Base-by-base conservation (phyloP, 2,113 vertebrate species). In the Mola mola region DNA sequence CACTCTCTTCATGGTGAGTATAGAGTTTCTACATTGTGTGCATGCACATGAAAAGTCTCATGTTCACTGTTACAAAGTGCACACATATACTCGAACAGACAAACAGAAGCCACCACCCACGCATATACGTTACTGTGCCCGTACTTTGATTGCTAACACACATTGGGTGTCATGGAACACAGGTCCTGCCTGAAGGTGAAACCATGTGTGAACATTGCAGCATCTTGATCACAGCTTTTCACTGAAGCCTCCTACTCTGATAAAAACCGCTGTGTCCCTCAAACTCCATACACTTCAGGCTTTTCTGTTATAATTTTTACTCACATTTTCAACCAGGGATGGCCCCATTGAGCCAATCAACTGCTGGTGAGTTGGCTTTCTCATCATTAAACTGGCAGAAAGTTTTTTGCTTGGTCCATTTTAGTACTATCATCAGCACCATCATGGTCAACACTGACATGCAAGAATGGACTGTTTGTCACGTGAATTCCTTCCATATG, bases 1-100 rank as follows among this genome's bases (percentile, higher is more conserved):
- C 58, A 90, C 76, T 19, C 90, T 96, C 0, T 99, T 98, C 80
- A 36, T 96, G 94, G 97, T 99, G 53, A 98, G 97, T 98, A 19
- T 17, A 37, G 26, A 46, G 9, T 20, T 48, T 36, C 11, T 4
- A 4, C 10, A 53, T 29, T 43, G 19, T 61, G 16, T 25, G 13
- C 20, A 44, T 22, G 15, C 11, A 10, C 15, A 44, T 25, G 41
- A 26, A 41, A 8, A 17, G 9, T 25, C 1, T 62, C 6, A 9
- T 58, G 2, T 34, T 57, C 6, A 46, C 9, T n/a, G 47, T 55
- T 4, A n/a, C n/a, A 49, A 36, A 64, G 16, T 26, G 17, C 24
- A 25, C 3, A 29, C 31, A n/a, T 36, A 29, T 40, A 43, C 41
- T 9, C 33, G 49, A 16, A 11, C 21, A 47, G 9, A 43, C 20